A percentile compares a stretch with the other conserved stretches of the same genome.
Conservation (phyloP, 2,797 vertebrate genomes). For the Hipposideros larvatus region DNA sequence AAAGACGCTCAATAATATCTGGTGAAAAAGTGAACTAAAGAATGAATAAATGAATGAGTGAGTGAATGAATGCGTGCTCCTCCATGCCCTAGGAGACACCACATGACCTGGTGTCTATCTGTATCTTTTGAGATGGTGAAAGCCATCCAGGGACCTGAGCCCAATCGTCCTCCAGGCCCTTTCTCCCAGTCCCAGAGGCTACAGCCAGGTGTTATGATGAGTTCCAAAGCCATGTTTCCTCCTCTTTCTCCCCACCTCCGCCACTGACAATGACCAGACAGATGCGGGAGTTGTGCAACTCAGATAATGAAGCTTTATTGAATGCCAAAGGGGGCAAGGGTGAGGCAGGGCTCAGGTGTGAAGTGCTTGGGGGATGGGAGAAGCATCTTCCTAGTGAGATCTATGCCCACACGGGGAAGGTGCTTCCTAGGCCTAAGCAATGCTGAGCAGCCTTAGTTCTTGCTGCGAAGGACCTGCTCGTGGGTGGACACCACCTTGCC, state of each 20-base stretch:
- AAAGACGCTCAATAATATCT: background rate
- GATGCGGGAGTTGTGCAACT: constrained; percentile 67
- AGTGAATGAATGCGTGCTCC: background rate
- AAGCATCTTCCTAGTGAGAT: background rate
- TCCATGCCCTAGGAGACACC: background rate
- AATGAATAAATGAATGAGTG: background rate
- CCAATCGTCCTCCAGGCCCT: constrained; percentile 45
- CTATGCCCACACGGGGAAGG: background rate
- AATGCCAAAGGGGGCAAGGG: constrained; percentile 25
- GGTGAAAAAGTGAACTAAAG: background rate
- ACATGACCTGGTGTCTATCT: background rate
- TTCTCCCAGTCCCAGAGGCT: constrained; percentile 62
- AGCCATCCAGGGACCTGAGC: constrained; percentile 26
- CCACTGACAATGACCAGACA: constrained; percentile 59
- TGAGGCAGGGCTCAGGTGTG: background rate
- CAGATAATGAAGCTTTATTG: constrained; percentile 81
- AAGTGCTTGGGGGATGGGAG: background rate
- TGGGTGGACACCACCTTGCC: constrained; percentile 85
- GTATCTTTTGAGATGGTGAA: constrained; percentile 16
- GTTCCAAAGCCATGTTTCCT: background rate
- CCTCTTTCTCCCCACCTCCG: background rate
- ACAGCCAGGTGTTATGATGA: constrained; percentile 8
- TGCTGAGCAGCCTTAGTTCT: constrained; percentile 71
- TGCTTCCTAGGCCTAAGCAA: constrained; percentile 13
- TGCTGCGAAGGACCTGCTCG: constrained; percentile 81